Percentiles rank a stretch among this genome's conserved stretches.
Conservation (phyloP, 2,888 invertebrate genomes). For the Leucoptera coffeella region DNA sequence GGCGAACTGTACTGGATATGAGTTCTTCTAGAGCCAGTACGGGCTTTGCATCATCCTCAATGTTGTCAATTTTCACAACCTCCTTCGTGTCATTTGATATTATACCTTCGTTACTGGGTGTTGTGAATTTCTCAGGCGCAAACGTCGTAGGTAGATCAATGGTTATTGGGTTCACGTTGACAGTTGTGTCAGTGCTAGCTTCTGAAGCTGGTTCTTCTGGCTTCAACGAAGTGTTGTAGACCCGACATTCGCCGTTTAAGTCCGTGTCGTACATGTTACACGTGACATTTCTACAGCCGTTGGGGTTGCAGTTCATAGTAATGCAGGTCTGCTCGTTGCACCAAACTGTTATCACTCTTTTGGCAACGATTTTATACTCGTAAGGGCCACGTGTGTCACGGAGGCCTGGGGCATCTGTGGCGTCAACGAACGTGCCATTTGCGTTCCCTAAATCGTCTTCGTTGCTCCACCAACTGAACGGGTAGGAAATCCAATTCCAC, state of each 20-base stretch:
- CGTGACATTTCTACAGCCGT: slow-evolving; percentile 26
- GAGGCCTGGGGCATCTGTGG: slow-evolving; percentile 10
- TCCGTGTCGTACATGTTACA: slow-evolving; percentile 44
- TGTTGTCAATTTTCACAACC: no score
- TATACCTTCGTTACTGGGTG: no score
- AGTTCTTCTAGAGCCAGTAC: no score
- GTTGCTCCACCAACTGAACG: slow-evolving; percentile 26
- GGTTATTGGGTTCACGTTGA: no score
- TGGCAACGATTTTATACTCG: slow-evolving; percentile 19
- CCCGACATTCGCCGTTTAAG: slow-evolving; percentile 32
- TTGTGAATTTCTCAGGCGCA: no score
- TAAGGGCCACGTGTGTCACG: slow-evolving; percentile 12
- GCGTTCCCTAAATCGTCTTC: slow-evolving; percentile 2
- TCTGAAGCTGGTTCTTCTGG: slow-evolving; percentile 13
- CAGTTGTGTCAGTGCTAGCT: no score
- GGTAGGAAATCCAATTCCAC: slow-evolving; percentile 43
- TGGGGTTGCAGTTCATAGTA: slow-evolving; percentile 29
- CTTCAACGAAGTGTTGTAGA: slow-evolving; percentile 18
- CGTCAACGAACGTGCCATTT: neutral
- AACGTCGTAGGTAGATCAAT: no score
- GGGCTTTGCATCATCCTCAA: no score
- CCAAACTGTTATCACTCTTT: slow-evolving; percentile 30
- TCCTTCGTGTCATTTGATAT: no score
- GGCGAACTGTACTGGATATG: no score
- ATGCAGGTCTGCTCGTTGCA: slow-evolving; percentile 46